These are phyloP conservation scores for Phalacrocorax pelagicus DNA, from an alignment of 2,113 vertebrate genomes.

Conservation along the genomic window DNA sequence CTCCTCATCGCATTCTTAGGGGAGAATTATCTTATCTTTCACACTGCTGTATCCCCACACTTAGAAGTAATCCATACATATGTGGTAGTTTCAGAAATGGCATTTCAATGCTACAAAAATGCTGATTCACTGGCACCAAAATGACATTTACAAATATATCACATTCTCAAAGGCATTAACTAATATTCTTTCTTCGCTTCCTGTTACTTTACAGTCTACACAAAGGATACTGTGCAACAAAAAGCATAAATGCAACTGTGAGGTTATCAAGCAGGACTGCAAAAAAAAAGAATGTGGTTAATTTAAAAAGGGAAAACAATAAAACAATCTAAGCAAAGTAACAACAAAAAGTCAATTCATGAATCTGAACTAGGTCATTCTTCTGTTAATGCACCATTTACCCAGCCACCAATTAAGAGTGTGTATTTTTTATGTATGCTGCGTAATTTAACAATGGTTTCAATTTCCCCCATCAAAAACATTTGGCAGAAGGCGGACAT, in stretches of 20 bases:
- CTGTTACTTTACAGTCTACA: neutral
- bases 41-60: neutral
- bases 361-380: neutral
- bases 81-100: neutral
- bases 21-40: neutral
- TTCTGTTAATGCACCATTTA: neutral
- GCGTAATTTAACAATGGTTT: neutral
- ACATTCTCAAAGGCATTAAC: neutral
- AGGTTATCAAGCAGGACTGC: neutral
- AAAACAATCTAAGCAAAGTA: neutral
- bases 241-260: neutral
- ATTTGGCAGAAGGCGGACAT: neutral
- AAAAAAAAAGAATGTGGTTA: neutral
- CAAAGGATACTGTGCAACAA: neutral
- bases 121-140: neutral
- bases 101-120: neutral
- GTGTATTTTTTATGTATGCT: neutral
- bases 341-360: neutral
- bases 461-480: neutral
- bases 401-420: fast-evolving
- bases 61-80: neutral
- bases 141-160: neutral
- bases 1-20: neutral
- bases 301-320: neutral
- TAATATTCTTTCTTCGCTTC: neutral